These are phyloP conservation scores for Leptopilina clavipes DNA, from an alignment of 1,140 invertebrate genomes.

Conservation along the genomic window DNA sequence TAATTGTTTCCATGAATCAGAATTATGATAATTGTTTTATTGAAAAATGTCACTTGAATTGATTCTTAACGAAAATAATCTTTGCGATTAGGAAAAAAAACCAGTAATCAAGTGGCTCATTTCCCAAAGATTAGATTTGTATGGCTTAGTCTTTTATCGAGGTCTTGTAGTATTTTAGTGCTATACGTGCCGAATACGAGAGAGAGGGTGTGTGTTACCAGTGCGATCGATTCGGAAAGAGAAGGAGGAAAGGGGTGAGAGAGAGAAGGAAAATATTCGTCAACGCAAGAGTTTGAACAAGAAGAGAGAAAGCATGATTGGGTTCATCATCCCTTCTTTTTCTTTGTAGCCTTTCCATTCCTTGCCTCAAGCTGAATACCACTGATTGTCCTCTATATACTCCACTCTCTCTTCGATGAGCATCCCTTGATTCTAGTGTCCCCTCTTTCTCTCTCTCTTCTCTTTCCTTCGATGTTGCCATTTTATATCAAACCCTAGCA, in stretches of 20 bases:
- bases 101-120: constrained; percentile 3
- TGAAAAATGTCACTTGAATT: neutral
- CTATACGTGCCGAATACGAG: constrained; percentile 34
- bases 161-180: constrained; percentile 27
- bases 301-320: constrained; percentile 45
- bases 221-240: constrained; percentile 16
- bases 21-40: no score
- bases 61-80: neutral
- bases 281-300: constrained; percentile 17
- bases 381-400: constrained; percentile 69
- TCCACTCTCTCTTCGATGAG: constrained; percentile 49
- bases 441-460: constrained; percentile 39
- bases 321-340: constrained; percentile 39
- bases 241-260: constrained; percentile 40
- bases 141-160: neutral
- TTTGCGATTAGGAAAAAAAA: neutral
- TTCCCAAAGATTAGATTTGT: constrained; percentile 4
- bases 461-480: constrained; percentile 36
- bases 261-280: neutral
- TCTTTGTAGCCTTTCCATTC: constrained; percentile 55
- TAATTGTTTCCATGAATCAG: neutral
- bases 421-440: constrained; percentile 38
- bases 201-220: constrained; percentile 44
- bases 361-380: constrained; percentile 68
- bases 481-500: constrained; percentile 37